Evolutionary conservation across 2,797 vertebrate species (phyloP), one percentile per base, ranked within the genome.

Genomic region (Bothrops alternatus): DNA sequence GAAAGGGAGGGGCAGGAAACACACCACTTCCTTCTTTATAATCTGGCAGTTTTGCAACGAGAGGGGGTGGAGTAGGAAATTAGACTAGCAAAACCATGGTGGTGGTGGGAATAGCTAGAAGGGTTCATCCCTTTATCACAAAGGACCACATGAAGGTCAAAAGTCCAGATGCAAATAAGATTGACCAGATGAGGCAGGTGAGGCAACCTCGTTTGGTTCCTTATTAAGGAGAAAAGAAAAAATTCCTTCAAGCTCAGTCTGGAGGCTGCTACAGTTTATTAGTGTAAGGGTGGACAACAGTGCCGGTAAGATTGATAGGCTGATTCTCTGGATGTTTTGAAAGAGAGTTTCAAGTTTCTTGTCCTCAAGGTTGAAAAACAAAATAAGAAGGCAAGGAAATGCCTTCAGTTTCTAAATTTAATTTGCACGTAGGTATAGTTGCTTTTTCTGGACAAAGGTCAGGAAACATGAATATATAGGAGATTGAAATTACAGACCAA

Each of bases 1-100:
- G 42, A 91, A 91, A 93, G 16, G 90, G 90, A 78, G 65, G 57
- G 57, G 57, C 86, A 91, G 92, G 90, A 93, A 91, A 63, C 6
- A 12, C 65, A 88, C 25, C 13, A 25, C 56, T 93, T 91, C 92
- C 92, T 78, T 12, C 53, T 50, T 91, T 18, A 13, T 63, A 53
- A 25, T 23, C 23, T 18, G 23, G 53, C 26, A 32, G 37, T 47
- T 61, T 60, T 32, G 69, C 16, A 18, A 47, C 3, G 20, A 23
- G 13, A 37, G 14, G 32, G 2, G 32, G 37, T 12, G 57, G 47
- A 10, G 20, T 89, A 32, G 25, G 69, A 55, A 53, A 85, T 85
- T 42, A 42, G 88, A 20, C 10, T 11, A n/a, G 16, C 25, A 37
- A 23, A 23, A 20, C 1, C 6, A 28, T 11, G 14, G 7, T 53